A percentile compares a stretch with the other conserved stretches of the same genome.
phyloP scores from a whole-genome alignment of 2,888 invertebrate genomes.

The Heliconius charithonia region DNA sequence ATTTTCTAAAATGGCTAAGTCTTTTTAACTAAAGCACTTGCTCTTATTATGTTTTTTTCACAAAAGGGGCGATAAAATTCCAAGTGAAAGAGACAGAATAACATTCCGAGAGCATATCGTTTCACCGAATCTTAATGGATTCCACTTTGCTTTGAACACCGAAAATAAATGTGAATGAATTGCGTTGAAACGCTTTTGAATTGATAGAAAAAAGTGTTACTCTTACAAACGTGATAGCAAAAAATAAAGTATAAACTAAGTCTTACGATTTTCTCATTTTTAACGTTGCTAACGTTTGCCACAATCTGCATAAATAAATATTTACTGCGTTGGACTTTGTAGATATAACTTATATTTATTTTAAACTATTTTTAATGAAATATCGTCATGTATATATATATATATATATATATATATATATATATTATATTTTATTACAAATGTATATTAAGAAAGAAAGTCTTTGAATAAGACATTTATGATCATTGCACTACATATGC shows the following conservation, averaged over 20 bases:
- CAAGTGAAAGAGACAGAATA: slow-evolving; percentile 42
- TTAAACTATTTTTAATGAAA: not conserved
- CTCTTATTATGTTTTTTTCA: slow-evolving; percentile 25
- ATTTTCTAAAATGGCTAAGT: not conserved
- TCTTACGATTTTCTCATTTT: not conserved
- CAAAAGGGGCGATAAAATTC: slow-evolving; percentile 28
- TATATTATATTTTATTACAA: too few relatives aligned
- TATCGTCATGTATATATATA: too few relatives aligned
- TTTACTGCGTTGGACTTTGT: not conserved
- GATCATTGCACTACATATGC: too few relatives aligned
- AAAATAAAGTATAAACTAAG: slow-evolving; percentile 1
- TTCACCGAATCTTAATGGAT: slow-evolving; percentile 52
- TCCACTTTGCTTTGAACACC: slow-evolving; percentile 47
- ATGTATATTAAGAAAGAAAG: too few relatives aligned
- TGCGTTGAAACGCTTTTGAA: slow-evolving; percentile 29
- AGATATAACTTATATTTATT: not conserved
- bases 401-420: too few relatives aligned
- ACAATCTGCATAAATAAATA: not conserved
- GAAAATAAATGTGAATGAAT: slow-evolving; percentile 46
- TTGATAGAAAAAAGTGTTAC: slow-evolving; percentile 23
- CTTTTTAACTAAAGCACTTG: slow-evolving; percentile 20
- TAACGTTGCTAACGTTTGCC: not conserved
- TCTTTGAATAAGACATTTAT: too few relatives aligned
- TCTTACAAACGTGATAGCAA: slow-evolving; percentile 9
- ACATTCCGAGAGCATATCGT: slow-evolving; percentile 48